Conservation (phyloP, 2,888 invertebrate species). For the Mimumesa dahlbomi region DNA sequence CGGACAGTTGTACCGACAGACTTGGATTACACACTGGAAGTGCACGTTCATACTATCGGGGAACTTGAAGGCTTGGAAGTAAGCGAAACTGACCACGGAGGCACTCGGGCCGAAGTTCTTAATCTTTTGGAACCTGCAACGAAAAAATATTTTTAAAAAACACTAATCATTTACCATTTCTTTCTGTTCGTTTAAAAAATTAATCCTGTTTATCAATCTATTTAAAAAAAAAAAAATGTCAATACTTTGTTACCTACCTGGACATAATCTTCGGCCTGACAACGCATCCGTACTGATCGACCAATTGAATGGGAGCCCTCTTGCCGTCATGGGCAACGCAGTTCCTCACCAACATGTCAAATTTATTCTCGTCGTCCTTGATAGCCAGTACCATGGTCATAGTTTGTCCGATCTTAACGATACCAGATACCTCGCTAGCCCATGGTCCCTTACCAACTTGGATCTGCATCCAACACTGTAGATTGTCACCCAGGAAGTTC, state of each 20-base stretch:
- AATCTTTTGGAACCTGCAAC: constrained; percentile 92
- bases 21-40: constrained; percentile 98
- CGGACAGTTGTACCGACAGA: constrained; percentile 95
- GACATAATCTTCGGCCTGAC: constrained; percentile 97
- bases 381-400: constrained; percentile 98
- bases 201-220: too few relatives aligned
- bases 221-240: too few relatives aligned
- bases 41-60: constrained; percentile 98
- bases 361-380: constrained; percentile 97
- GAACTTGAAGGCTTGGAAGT: constrained; percentile 98
- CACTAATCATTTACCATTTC: too few relatives aligned
- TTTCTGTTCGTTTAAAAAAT: too few relatives aligned
- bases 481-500: constrained; percentile 96
- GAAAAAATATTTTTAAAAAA: background rate
- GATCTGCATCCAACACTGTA: constrained; percentile 99
- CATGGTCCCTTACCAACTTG: constrained; percentile 98
- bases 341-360: constrained; percentile 96
- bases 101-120: constrained; percentile 97
- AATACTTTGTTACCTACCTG: constrained; percentile 71
- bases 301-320: constrained; percentile 94
- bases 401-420: constrained; percentile 97
- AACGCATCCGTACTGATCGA: constrained; percentile 96
- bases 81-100: constrained; percentile 95
- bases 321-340: constrained; percentile 97
- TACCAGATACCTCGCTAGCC: constrained; percentile 98